Conservation (phyloP, 2,797 vertebrate species). For the Tarsius wallacei region DNA sequence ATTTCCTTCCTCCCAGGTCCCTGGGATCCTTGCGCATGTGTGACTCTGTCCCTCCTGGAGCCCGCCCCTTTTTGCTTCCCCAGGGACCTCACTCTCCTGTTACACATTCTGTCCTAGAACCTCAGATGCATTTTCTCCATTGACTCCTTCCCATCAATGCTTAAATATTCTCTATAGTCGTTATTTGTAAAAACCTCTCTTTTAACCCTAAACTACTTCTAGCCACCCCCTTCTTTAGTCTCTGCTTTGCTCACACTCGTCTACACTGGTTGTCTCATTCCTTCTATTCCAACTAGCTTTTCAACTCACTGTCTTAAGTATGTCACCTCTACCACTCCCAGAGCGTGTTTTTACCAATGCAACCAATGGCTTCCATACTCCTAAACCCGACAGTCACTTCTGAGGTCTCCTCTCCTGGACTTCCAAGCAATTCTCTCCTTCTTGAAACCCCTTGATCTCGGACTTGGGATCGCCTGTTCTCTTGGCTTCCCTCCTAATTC, state of each 20-base stretch:
- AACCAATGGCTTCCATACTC: neutral
- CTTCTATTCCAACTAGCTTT: neutral
- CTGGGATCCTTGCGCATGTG: accelerated
- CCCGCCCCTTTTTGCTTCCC: neutral
- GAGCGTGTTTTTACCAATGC: accelerated
- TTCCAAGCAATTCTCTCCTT: neutral
- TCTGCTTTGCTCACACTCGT: accelerated
- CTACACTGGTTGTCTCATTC: too few species aligned
- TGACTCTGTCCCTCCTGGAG: neutral
- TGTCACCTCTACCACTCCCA: neutral
- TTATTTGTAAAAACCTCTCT: neutral
- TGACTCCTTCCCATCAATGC: too few species aligned
- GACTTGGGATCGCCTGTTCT: neutral
- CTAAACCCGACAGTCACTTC: neutral
- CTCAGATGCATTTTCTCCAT: neutral
- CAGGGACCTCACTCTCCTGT: neutral
- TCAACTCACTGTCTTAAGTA: neutral
- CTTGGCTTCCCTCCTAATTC: neutral
- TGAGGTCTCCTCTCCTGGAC: too few species aligned
- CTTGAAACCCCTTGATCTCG: neutral
- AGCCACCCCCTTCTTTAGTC: neutral
- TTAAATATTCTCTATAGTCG: too few species aligned
- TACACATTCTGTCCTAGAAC: too few species aligned
- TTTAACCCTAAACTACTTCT: neutral
- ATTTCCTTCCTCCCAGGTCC: neutral